Evolutionary conservation across 2,113 vertebrate species (phyloP).

Genomic region (Oceanodroma tethys): DNA sequence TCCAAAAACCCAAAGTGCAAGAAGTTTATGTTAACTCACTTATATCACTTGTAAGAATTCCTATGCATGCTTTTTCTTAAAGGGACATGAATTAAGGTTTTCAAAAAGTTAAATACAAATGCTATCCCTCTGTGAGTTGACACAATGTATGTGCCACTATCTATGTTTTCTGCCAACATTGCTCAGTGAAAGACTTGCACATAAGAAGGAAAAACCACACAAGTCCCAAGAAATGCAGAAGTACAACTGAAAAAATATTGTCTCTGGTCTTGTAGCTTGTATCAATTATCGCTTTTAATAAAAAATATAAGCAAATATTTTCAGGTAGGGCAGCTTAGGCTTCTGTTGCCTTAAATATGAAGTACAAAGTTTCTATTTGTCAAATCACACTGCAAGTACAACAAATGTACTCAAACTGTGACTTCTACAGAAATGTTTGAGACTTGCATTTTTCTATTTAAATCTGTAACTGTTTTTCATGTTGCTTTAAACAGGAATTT

Average conservation of each 20-base stretch:
- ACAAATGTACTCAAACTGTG: background rate
- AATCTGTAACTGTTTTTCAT: background rate
- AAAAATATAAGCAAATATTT: background rate
- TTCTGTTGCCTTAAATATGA: background rate
- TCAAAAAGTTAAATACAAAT: background rate
- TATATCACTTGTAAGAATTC: rapidly evolving
- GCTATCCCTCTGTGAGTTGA: background rate
- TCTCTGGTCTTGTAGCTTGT: background rate
- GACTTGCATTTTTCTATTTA: background rate
- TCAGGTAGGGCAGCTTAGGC: background rate
- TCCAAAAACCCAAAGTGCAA: background rate
- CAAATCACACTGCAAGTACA: background rate
- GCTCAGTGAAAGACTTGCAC: background rate
- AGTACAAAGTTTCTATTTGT: background rate
- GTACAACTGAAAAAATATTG: background rate
- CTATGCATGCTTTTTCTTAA: background rate
- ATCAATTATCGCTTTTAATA: background rate
- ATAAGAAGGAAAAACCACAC: background rate
- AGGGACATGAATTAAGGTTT: background rate
- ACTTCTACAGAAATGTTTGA: background rate
- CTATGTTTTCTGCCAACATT: background rate
- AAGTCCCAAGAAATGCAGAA: background rate
- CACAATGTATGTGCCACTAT: background rate
- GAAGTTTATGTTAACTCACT: background rate
- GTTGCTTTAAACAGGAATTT: background rate